Evolutionary conservation across 2,888 invertebrate species (phyloP).

Genomic region (Drosophila colorata): DNA sequence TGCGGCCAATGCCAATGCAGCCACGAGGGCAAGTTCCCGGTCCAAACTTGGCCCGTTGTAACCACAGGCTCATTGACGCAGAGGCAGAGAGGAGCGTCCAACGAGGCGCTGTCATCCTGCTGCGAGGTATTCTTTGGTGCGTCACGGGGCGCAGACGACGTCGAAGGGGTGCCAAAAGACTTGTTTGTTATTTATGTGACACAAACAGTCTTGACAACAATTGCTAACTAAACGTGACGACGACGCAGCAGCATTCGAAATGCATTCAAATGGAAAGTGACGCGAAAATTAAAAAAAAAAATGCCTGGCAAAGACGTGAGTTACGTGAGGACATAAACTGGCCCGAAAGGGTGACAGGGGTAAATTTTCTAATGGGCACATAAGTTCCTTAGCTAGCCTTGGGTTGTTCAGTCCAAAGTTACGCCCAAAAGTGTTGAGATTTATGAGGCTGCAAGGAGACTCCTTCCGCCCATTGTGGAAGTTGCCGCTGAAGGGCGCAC

Average conservation of each 20-base stretch:
- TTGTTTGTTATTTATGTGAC: conserved; percentile 62
- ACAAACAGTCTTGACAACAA: conserved; percentile 52
- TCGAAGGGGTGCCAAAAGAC: conserved; percentile 37
- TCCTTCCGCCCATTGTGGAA: not conserved
- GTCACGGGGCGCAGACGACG: conserved; percentile 19
- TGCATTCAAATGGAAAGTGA: conserved; percentile 66
- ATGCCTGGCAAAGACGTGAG: not conserved
- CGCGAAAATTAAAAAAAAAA: conserved; percentile 1
- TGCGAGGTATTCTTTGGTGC: conserved; percentile 23
- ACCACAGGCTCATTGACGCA: no score
- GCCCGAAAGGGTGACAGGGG: conserved; percentile 20
- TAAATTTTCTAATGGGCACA: conserved; percentile 51
- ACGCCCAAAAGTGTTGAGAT: conserved; percentile 4
- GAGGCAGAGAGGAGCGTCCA: not conserved
- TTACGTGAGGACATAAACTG: conserved; percentile 4
- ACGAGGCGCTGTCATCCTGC: no score
- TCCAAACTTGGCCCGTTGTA: no score
- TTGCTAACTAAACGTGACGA: conserved; percentile 28
- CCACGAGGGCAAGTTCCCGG: not conserved
- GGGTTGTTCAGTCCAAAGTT: conserved; percentile 1
- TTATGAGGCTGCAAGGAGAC: not conserved
- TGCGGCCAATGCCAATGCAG: not conserved
- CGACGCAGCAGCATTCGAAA: conserved; percentile 24
- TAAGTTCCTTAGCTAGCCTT: conserved; percentile 33
- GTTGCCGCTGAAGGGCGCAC: not conserved